These are phyloP conservation scores for Chelonus insularis DNA, from an alignment of 1,140 invertebrate species.

Conservation along the genomic window DNA sequence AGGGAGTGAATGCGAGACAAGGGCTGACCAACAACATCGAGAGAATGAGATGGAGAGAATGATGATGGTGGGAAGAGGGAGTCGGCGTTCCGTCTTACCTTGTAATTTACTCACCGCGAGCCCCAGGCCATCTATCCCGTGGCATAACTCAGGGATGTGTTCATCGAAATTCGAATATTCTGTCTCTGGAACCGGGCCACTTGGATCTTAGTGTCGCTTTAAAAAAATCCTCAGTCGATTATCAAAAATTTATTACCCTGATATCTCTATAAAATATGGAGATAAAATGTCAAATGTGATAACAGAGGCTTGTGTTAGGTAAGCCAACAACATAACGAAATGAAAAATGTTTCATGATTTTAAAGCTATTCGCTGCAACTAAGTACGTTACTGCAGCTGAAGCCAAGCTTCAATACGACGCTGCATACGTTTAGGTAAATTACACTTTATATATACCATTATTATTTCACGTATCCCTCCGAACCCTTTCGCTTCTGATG, in stretches of 20 bases:
- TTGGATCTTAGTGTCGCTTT: background rate
- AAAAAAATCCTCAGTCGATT: background rate
- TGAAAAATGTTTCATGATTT: background rate
- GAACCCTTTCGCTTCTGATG: constrained; percentile 43
- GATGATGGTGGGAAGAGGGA: constrained; percentile 34
- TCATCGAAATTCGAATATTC: background rate
- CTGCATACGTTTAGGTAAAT: constrained; percentile 58
- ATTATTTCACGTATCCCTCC: constrained; percentile 52
- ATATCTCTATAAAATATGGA: too few relatives aligned
- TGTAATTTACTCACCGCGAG: constrained; percentile 60
- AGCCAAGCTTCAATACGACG: constrained; percentile 45
- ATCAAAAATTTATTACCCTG: background rate
- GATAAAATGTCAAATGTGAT: background rate
- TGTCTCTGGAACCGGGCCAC: constrained; percentile 13
- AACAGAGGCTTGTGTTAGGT: too few relatives aligned
- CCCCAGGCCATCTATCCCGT: constrained; percentile 53
- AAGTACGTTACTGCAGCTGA: constrained; percentile 28
- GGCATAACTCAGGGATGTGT: constrained; percentile 51
- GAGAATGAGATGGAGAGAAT: background rate
- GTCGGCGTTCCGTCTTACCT: constrained; percentile 53
- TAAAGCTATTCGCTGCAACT: background rate
- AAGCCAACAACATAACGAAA: background rate
- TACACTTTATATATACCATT: constrained; percentile 56
- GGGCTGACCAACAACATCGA: background rate
- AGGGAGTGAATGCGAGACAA: constrained; percentile 5